Conservation (phyloP, 64 coral and sea anemone genomes). For the Actinia equina region DNA sequence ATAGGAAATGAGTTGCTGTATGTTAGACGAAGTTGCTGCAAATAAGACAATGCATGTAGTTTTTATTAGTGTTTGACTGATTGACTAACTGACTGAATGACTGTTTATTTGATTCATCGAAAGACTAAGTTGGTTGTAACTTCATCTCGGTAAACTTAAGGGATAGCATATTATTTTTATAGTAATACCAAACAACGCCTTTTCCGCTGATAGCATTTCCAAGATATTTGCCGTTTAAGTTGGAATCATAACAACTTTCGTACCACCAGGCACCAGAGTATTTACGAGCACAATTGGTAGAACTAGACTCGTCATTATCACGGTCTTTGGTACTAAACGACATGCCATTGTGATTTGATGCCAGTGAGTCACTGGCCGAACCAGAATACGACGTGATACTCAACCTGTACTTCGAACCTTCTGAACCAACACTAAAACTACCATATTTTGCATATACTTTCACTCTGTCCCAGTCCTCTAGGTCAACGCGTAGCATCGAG, state of each 20-base stretch:
- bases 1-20: no score
- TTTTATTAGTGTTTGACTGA: no score
- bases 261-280: constrained; percentile 34
- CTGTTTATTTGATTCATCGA: no score
- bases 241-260: not conserved
- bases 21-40: no score
- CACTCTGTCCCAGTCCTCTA: not conserved
- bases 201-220: not conserved
- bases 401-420: constrained; percentile 28
- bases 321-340: constrained; percentile 30
- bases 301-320: not conserved
- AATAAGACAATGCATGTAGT: no score
- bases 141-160: constrained; percentile 22
- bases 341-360: not conserved
- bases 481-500: no score
- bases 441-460: constrained; percentile 33
- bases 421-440: not conserved
- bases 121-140: not conserved
- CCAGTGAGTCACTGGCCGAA: constrained; percentile 17
- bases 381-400: constrained; percentile 30
- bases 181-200: not conserved
- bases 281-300: constrained; percentile 2
- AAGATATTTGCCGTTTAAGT: constrained; percentile 31
- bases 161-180: not conserved
- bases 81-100: no score